Base-by-base conservation (phyloP, 2,113 vertebrate genomes). In the Verasper variegatus region DNA sequence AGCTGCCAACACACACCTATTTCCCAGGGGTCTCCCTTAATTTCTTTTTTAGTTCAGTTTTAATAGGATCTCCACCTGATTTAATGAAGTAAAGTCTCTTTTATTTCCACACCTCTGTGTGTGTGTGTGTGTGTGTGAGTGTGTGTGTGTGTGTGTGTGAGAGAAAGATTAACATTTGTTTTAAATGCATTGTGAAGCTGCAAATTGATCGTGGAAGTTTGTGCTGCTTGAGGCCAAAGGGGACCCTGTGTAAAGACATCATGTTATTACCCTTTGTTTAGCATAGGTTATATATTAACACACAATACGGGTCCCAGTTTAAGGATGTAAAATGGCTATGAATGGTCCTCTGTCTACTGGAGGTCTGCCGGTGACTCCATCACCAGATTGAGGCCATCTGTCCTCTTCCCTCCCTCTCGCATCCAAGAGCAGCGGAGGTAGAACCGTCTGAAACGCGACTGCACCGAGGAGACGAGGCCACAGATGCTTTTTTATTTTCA, bases 311-410 rank as follows among this genome's bases (percentile, higher is more conserved):
- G 72, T 80, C 45, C 5, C 24, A 80, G 67, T 82, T 90, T 87
- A 81, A 70, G 64, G 61, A 85, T 74, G 71, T 76, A 68, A 77
- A 78, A 76, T 55, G 64, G 73, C 78, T 86, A 78, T 85, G 89
- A 85, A 82, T 74, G 82, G 76, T 85, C 84, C 68, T 82, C 83
- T 78, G 74, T 86, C 76, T 79, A 45, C 67, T 86, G 80, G 86
- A 86, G 81, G 68, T 83, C 81, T 85, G 83, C 76, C 18, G 64
- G 74, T 76, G 68, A 77, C 76, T 74, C 74, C 77, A 40, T 68
- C 77, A 86, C 74, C 89, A 88, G 86, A 87, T 86, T 90, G 86
- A 87, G 85, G 76, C 86, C 90, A 91, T 91, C 90, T 92, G 90
- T 88, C 76, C 78, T 61, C 24, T 9, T 76, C 52, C 57, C 68